Evolutionary conservation across 2,888 invertebrate genomes (phyloP), one percentile per base, ranked within the genome.

Genomic region (Callyntrura guangdongensis): DNA sequence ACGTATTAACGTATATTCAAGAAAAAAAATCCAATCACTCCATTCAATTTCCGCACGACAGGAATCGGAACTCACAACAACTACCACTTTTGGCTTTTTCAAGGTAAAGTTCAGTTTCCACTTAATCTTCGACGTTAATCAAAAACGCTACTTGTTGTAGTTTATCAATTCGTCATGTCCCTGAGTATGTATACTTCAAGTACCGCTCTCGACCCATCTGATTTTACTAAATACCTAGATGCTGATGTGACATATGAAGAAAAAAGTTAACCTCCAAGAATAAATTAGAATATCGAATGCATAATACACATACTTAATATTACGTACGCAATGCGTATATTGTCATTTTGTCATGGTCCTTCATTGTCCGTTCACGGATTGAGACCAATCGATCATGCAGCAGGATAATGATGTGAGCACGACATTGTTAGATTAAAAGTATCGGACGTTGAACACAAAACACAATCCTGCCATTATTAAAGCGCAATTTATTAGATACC

Each of bases 81-180:
- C 3, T 64, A 61, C 20, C 12, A 20, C 64, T n/a, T n/a, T 61
- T 47, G 14, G 25, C 14, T 59, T 25, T 25, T 72, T 85, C 89
- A 89, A 89, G 89, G 89, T 89, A 89, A 89, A 64, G 17, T 49
- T 74, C 61, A 83, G 74, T 77, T 84, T 64, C n/a, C 47, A 47
- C 17, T 72, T 74, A 89, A 74, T 74, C 83, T 83, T 89, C 49
- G 67, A 53, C 49, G 67, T 77, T 64, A 85, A 53, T 59, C 69
- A 14, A 69, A 47, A 36, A 74, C 22, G 22, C 12, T 9, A 74
- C 22, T 74, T 49, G 1, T 74, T 74, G 64, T 77, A 79, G 79
- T 89, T 89, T 87, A 49, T 81, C 87, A 81, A 87, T 87, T 87
- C 17, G 84, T 89, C 85, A 89, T 85, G 89, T 74, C 89, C 89